A percentile compares a stretch with the other conserved stretches of the same genome.
These are phyloP conservation scores for Leptinotarsa defecta DNA, from an alignment of 1,140 invertebrate species.

Conservation along the genomic window DNA sequence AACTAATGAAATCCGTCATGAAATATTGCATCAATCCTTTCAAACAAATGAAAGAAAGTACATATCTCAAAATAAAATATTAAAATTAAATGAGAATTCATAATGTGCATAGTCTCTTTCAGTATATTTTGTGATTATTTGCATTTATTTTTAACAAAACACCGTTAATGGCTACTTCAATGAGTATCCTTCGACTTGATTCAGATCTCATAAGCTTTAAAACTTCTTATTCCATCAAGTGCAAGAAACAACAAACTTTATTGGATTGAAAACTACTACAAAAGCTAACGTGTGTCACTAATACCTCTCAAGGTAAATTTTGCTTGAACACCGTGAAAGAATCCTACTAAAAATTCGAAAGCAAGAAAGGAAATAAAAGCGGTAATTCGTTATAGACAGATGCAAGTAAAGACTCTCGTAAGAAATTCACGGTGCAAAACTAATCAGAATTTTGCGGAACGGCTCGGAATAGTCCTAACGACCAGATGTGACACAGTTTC, in stretches of 20 bases:
- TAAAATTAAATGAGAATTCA: too few species aligned
- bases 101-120: too few species aligned
- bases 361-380: conserved; percentile 21
- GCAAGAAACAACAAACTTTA: not conserved
- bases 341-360: conserved; percentile 16
- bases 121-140: too few species aligned
- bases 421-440: conserved; percentile 40
- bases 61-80: too few species aligned
- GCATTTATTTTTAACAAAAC: too few species aligned
- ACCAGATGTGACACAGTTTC: conserved; percentile 37
- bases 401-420: conserved; percentile 28
- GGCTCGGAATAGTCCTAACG: conserved; percentile 35
- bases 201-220: too few species aligned
- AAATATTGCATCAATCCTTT: too few species aligned
- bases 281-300: conserved; percentile 28
- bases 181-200: too few species aligned
- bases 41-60: too few species aligned
- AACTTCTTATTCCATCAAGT: not conserved
- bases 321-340: conserved; percentile 13
- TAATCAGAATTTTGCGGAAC: conserved; percentile 47
- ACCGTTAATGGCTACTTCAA: too few species aligned
- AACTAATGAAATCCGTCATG: too few species aligned
- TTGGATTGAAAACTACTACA: not conserved
- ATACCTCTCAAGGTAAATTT: conserved; percentile 25
- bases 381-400: conserved; percentile 46